Percentiles rank a stretch among this genome's conserved stretches.
phyloP scores from a whole-genome alignment of 2,797 vertebrate genomes.

The Rhinogobio ventralis region DNA sequence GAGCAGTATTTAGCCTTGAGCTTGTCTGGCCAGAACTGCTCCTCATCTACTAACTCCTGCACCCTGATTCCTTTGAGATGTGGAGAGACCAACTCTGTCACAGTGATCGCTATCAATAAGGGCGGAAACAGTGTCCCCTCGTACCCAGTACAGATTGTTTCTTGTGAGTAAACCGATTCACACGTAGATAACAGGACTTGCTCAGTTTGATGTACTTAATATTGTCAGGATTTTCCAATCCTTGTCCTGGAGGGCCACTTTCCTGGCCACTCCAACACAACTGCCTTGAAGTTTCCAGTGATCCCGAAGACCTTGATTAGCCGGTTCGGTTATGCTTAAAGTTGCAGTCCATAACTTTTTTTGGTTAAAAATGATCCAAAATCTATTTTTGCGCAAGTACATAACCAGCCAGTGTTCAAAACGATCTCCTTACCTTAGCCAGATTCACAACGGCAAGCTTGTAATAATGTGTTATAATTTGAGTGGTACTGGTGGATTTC shows the following conservation, averaged over 20 bases:
- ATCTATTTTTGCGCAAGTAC: too few relatives aligned
- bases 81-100: slow-evolving; percentile 77
- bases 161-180: slow-evolving; percentile 76
- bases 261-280: neutral
- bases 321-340: too few relatives aligned
- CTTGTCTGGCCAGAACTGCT: slow-evolving; percentile 74
- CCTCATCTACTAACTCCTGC: slow-evolving; percentile 76
- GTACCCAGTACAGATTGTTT: slow-evolving; percentile 72
- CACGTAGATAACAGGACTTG: neutral
- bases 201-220: neutral
- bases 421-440: too few relatives aligned
- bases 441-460: too few relatives aligned
- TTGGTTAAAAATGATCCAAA: too few relatives aligned
- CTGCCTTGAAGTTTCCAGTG: neutral
- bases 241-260: neutral
- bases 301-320: neutral
- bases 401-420: too few relatives aligned
- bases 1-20: slow-evolving; percentile 76
- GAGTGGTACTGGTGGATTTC: too few relatives aligned
- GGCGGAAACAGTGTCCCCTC: slow-evolving; percentile 84
- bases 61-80: slow-evolving; percentile 77
- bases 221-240: neutral
- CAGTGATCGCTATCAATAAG: slow-evolving; percentile 80
- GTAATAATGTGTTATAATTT: too few relatives aligned
- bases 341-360: too few relatives aligned